Evolutionary conservation across 2,888 invertebrate species (phyloP), one percentile per base, ranked within the genome.

Genomic region (Steinernema scapterisci): DNA sequence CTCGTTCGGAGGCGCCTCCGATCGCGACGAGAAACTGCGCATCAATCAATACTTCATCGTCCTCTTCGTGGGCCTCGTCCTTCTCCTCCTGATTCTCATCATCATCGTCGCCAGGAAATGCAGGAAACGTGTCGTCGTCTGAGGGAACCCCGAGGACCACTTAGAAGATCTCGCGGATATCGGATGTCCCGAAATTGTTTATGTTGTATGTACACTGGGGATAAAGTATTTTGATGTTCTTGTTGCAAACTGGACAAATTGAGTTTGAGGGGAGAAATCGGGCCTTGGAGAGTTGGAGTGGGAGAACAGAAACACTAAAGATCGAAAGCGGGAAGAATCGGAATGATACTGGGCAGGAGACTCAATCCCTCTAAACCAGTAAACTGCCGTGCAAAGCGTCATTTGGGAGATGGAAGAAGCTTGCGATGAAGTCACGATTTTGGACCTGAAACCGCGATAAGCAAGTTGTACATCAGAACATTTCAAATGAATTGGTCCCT

Each of bases 21-120:
- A 63, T 63, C 63, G 63, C 1, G 38, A n/a, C 63, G 31, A 63
- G 1, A 25, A 63, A 31, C 31, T 63, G 6, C 63, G 63, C 63
- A 63, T 63, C 63, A 63, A 31, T 63, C 63, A 63, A 63, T 63
- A 63, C 31, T 63, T 63, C 63, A 63, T 63, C 63, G 63, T 63
- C 1, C 63, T 63, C 9, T 63, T 63, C 31, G 63, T 63, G 63
- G 31, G 11, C 7, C 63, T 63, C 7, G 63, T 63, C 27, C 63
- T 63, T n/a, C 63, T 63, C 63, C 63, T 63, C 31, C 27, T 63
- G 16, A 9, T 63, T 13, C 63, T 63, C 63, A 27, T 63, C 63
- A 63, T 63, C 31, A 31, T 63, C 63, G 38, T 63, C 63, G 63
- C 63, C 25, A 25, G 63, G 27, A 63, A 63, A 63, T 63, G 63